These are phyloP conservation scores for Ridgeia piscesae DNA, from an alignment of 1,140 invertebrate species.

Conservation along the genomic window DNA sequence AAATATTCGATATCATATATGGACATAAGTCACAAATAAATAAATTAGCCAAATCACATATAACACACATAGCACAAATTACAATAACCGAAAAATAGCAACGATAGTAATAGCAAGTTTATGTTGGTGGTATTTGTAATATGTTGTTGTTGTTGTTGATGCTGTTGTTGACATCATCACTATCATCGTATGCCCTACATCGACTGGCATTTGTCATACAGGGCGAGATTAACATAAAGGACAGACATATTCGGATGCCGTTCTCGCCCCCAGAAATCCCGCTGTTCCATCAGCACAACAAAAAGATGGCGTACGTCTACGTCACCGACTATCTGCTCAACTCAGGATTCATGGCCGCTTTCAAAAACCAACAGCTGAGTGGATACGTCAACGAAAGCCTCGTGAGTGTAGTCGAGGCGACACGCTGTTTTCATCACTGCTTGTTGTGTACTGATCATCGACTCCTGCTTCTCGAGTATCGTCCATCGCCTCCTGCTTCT, in stretches of 20 bases:
- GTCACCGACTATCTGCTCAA: slow-evolving; percentile 13
- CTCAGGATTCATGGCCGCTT: slow-evolving; percentile 8
- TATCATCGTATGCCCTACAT: neutral
- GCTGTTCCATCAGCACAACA: neutral
- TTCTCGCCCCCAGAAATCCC: neutral
- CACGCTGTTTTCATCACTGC: neutral
- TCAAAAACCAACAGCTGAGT: neutral
- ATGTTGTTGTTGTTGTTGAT: neutral
- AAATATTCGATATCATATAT: no score
- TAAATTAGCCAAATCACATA: neutral
- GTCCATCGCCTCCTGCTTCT: no score
- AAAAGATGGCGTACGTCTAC: slow-evolving; percentile 11
- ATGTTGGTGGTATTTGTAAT: neutral
- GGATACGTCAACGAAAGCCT: slow-evolving; percentile 4
- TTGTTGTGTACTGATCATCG: no score
- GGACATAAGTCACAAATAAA: no score
- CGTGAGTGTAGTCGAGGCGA: neutral
- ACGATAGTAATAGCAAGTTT: neutral
- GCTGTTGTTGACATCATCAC: neutral
- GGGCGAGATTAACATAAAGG: neutral
- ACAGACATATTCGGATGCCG: neutral
- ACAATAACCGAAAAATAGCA: neutral
- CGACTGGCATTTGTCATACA: neutral
- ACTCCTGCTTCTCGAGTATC: no score
- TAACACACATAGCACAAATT: neutral